Conservation (phyloP, 2,113 vertebrate species). For the Gorsachius goisagi region DNA sequence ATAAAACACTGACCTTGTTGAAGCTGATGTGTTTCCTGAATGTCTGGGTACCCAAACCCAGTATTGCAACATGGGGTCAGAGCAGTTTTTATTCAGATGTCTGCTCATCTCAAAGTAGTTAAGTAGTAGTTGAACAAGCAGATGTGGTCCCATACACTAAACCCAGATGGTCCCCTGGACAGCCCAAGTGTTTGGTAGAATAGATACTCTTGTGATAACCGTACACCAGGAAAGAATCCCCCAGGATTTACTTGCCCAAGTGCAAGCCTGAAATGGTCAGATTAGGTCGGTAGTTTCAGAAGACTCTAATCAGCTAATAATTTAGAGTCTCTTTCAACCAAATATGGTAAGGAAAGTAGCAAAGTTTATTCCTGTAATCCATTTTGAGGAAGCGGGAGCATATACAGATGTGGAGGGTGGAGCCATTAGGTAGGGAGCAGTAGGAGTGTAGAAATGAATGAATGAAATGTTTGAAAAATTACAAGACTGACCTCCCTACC, state of each 20-base stretch:
- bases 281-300: neutral
- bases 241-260: neutral
- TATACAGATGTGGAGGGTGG: neutral
- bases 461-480: neutral
- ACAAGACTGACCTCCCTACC: neutral
- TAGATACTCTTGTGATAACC: neutral
- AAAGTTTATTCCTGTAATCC: neutral
- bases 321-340: neutral
- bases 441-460: neutral
- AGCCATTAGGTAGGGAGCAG: accelerated
- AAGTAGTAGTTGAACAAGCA: neutral
- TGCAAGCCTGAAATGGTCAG: neutral
- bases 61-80: accelerated
- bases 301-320: neutral
- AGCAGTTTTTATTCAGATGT: neutral
- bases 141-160: neutral
- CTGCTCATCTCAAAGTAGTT: accelerated
- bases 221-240: neutral
- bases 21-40: neutral
- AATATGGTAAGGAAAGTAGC: neutral
- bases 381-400: neutral
- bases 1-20: neutral
- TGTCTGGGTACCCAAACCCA: neutral
- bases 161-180: neutral
- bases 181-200: neutral